phyloP scores from a whole-genome alignment of 2,888 invertebrate genomes.

The Drosophila quasianomalipes region DNA sequence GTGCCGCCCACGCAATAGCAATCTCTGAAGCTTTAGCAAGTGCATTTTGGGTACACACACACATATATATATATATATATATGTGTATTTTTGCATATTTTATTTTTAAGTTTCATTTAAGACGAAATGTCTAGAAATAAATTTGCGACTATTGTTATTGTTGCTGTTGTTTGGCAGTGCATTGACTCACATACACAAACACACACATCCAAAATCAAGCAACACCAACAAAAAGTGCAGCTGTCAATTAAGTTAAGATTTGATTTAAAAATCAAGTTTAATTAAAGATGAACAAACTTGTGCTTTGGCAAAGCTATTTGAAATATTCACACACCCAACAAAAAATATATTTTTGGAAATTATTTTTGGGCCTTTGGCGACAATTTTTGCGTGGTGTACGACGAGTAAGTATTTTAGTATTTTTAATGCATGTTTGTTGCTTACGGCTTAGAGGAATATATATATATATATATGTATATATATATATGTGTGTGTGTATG shows the following conservation, averaged over 20 bases:
- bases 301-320: not conserved
- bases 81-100: not conserved
- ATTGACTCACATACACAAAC: slow-evolving; percentile 54
- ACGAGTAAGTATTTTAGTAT: slow-evolving; percentile 7
- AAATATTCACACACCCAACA: not conserved
- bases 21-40: slow-evolving; percentile 26
- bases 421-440: slow-evolving; percentile 10
- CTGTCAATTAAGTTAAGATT: slow-evolving; percentile 6
- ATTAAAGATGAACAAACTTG: not conserved
- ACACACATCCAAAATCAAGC: slow-evolving; percentile 8
- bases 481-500: slow-evolving; percentile 11
- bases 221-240: slow-evolving; percentile 11
- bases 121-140: slow-evolving; percentile 72
- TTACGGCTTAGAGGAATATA: not conserved
- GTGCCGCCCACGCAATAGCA: slow-evolving; percentile 10
- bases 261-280: not conserved
- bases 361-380: slow-evolving; percentile 24
- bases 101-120: slow-evolving; percentile 70
- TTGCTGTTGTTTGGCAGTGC: slow-evolving; percentile 55
- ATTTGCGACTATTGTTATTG: slow-evolving; percentile 26
- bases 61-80: not conserved
- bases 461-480: not conserved
- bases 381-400: slow-evolving; percentile 25
- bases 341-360: slow-evolving; percentile 1
- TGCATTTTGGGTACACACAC: slow-evolving; percentile 46